Conservation (phyloP, 2,113 vertebrate species). For the Cepphus grylle region DNA sequence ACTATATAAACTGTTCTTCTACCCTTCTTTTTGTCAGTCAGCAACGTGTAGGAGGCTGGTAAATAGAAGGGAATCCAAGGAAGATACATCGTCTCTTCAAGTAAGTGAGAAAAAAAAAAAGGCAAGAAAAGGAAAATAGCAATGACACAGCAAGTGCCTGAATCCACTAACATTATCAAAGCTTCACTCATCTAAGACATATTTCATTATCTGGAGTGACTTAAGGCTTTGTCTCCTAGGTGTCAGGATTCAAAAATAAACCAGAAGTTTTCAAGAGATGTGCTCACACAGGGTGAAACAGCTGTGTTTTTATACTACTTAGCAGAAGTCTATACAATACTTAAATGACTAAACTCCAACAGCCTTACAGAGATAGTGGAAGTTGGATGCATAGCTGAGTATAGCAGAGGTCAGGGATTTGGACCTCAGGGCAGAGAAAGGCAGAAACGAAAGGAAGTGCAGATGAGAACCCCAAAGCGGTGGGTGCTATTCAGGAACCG, state of each 20-base stretch:
- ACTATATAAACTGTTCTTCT: neutral
- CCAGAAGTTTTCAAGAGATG: neutral
- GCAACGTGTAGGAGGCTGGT: neutral
- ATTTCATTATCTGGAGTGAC: neutral
- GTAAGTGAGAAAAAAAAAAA: neutral
- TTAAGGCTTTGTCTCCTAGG: neutral
- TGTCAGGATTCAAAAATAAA: neutral
- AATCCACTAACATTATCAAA: neutral
- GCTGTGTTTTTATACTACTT: neutral
- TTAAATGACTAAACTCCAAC: rapidly evolving
- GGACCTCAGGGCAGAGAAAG: neutral
- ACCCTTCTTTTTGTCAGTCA: neutral
- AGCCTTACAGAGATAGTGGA: neutral
- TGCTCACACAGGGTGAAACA: neutral
- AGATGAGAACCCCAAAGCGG: neutral
- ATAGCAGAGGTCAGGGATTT: neutral
- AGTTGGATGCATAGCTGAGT: neutral
- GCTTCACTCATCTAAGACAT: neutral
- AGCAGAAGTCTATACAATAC: neutral
- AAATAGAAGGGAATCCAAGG: neutral
- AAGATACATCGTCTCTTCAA: neutral
- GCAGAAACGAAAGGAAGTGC: neutral
- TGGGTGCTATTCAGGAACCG: neutral
- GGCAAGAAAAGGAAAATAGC: neutral
- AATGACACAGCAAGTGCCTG: neutral